Percentiles rank a stretch among this genome's conserved stretches.
These are phyloP conservation scores for Lobophora halterata DNA, from an alignment of 2,888 invertebrate genomes.

Conservation along the genomic window DNA sequence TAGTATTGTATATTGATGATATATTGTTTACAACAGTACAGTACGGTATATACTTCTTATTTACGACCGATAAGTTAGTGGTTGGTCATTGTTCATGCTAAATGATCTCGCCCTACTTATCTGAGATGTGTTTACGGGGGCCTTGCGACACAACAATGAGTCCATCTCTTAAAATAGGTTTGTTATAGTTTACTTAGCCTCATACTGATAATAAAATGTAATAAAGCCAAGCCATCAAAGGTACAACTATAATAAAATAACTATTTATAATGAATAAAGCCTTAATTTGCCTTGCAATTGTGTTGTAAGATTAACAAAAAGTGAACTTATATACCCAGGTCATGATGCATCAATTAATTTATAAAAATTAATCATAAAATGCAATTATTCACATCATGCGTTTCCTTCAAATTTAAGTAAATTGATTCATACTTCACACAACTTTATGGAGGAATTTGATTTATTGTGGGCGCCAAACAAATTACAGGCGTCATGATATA, in stretches of 20 bases:
- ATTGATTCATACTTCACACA: conserved; percentile 27
- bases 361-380: conserved; percentile 16
- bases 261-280: conserved; percentile 7
- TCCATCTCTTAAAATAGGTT: neutral
- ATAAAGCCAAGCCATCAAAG: too few relatives aligned
- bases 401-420: conserved; percentile 9
- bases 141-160: conserved; percentile 10
- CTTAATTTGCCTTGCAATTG: conserved; percentile 7
- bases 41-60: too few relatives aligned
- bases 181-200: too few relatives aligned
- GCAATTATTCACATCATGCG: conserved; percentile 3
- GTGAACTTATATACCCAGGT: too few relatives aligned
- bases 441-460: conserved; percentile 22
- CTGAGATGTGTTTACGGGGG: conserved; percentile 7
- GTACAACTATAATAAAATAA: too few relatives aligned
- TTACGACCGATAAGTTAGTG: too few relatives aligned
- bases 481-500: conserved; percentile 52
- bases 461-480: conserved; percentile 56
- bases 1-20: too few relatives aligned
- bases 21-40: too few relatives aligned
- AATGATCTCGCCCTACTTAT: conserved; percentile 18
- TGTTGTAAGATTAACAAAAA: too few relatives aligned
- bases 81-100: conserved; percentile 12
- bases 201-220: too few relatives aligned
- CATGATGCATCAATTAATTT: conserved; percentile 7